These are phyloP conservation scores for Valencia hispanica DNA, from an alignment of 2,797 vertebrate species.

Conservation along the genomic window DNA sequence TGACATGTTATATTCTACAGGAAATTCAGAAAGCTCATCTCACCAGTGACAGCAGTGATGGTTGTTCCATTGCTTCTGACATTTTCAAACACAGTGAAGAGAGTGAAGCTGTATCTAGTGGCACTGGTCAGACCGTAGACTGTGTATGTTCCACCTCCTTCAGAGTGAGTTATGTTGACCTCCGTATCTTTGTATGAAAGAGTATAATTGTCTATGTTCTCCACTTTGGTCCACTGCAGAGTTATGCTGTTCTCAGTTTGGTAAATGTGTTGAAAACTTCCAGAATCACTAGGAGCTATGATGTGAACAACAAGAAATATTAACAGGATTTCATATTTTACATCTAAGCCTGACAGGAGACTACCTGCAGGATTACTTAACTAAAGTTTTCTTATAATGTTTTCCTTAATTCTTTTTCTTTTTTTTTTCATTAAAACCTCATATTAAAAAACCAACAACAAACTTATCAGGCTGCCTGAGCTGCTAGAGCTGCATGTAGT, in stretches of 20 bases:
- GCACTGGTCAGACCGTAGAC: slow-evolving; percentile 34
- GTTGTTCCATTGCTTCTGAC: slow-evolving; percentile 32
- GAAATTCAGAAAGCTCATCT: background rate
- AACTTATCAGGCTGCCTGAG: no score
- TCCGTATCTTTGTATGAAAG: background rate
- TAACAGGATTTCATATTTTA: background rate
- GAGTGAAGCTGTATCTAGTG: slow-evolving; percentile 16
- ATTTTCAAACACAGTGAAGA: slow-evolving; percentile 23
- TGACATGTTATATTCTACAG: no score
- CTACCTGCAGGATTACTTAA: no score
- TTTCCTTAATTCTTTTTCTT: no score
- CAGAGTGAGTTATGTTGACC: background rate
- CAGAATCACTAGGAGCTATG: background rate
- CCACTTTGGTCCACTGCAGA: slow-evolving; percentile 52
- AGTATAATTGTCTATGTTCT: rapidly evolving
- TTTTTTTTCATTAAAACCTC: no score
- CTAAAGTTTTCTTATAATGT: no score
- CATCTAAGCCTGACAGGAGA: background rate
- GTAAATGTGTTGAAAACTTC: background rate
- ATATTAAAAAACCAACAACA: no score
- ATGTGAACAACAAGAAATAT: background rate
- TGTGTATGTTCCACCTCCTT: rapidly evolving
- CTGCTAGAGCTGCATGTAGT: no score
- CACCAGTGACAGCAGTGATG: slow-evolving; percentile 17
- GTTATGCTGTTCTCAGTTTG: slow-evolving; percentile 21